Evolutionary conservation across 2,888 invertebrate species (phyloP), one percentile per base, ranked within the genome.

Genomic region (Ectropis crepuscularia): DNA sequence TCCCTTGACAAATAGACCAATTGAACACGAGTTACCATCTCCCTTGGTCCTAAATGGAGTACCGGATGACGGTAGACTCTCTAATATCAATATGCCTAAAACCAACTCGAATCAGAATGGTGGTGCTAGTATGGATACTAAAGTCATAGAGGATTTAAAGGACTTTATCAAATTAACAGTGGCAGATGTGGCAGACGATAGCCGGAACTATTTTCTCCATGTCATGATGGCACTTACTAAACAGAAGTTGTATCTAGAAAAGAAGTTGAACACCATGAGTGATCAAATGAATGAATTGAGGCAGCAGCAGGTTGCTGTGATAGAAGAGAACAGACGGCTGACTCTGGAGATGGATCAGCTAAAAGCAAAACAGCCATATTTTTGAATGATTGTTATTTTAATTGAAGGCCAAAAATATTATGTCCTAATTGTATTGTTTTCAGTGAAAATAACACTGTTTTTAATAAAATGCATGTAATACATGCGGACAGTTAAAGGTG

Each of bases 151-250:
- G 53, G 93, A 93, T 39, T 69, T 93, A 16, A 93, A 92, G 75
- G 89, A 93, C 65, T 91, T 88, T 62, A 81, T 93, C 0, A 88
- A 88, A 71, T 70, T 88, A 41, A 80, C 82, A 45, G 64, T 92
- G 46, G 78, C 86, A 0, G 91, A 93, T 79, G 83, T 90, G 2
- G 82, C 89, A 1, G 89, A 89, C 71, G 89, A 91, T 61, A 92
- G 88, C 63, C 82, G 87, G 58, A 89, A 90, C 71, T 89, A 89
- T 75, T 92, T 89, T 67, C 82, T 92, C 0, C 88, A 89, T 60
- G 83, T 91, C n/a, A 92, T 91, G 88, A 89, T 93, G 89, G 88
- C 87, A 38, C 77, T 93, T 12, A 92, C 92, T 0, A 93, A 93
- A 72, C 92, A 92, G 65, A 89, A 91, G 65, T 67, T 93, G 63